Evolutionary conservation across 2,113 vertebrate genomes (phyloP).

Genomic region (Grammomys dolichurus): DNA sequence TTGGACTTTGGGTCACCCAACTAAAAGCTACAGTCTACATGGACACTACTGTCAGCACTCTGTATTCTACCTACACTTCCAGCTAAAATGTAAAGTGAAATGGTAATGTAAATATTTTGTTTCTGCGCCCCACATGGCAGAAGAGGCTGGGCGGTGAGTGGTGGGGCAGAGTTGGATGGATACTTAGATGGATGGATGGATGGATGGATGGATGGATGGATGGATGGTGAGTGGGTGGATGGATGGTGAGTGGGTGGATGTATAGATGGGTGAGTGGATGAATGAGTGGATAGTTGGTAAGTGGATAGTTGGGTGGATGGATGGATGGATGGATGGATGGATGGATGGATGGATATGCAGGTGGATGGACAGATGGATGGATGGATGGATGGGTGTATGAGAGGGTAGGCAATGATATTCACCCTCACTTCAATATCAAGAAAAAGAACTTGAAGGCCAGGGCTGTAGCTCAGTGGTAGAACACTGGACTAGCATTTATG

Average conservation of each 20-base stretch:
- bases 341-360: not conserved
- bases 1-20: not conserved
- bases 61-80: not conserved
- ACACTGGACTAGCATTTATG: not conserved
- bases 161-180: too few species aligned
- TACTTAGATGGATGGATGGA: not conserved
- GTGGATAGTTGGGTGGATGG: not conserved
- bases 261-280: not conserved
- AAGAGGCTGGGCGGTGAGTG: not conserved
- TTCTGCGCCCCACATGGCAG: not conserved
- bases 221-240: not conserved
- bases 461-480: not conserved
- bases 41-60: not conserved
- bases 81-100: not conserved
- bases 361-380: not conserved
- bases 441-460: not conserved
- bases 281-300: not conserved
- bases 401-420: not conserved
- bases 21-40: not conserved
- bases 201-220: not conserved
- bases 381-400: not conserved
- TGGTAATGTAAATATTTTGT: not conserved
- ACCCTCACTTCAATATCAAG: not conserved
- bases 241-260: not conserved
- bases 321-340: not conserved